phyloP scores from a whole-genome alignment of 1,140 invertebrate genomes.

The Dysdera silvatica region DNA sequence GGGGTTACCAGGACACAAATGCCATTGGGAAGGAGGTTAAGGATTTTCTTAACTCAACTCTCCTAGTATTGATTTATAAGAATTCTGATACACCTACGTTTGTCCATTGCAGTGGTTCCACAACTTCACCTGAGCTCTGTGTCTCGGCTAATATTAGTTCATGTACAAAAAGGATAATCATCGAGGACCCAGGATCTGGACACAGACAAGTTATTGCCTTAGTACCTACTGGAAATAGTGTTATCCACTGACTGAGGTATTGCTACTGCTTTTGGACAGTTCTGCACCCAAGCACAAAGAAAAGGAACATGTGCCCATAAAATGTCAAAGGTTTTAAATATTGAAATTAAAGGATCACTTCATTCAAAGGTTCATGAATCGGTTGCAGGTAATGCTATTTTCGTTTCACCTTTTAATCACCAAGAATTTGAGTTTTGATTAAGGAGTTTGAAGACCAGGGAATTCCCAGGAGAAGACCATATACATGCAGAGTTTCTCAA shows the following conservation, averaged over 20 bases:
- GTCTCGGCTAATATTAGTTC: background rate
- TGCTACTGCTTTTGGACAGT: background rate
- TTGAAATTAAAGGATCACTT: background rate
- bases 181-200: background rate
- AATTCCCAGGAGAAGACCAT: background rate
- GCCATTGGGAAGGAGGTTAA: background rate
- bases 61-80: background rate
- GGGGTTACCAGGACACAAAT: background rate
- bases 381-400: background rate
- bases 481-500: background rate
- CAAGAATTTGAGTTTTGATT: background rate
- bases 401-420: background rate
- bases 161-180: background rate
- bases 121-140: background rate
- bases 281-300: background rate
- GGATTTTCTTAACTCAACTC: background rate
- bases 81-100: background rate
- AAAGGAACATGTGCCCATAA: background rate
- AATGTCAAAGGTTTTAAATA: background rate
- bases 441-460: background rate
- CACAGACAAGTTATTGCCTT: no score
- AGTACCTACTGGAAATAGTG: no score
- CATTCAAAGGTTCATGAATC: background rate
- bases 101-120: background rate
- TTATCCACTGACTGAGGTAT: background rate